These are phyloP conservation scores for Ceratina japonica DNA, from an alignment of 1,140 invertebrate species.

Conservation along the genomic window DNA sequence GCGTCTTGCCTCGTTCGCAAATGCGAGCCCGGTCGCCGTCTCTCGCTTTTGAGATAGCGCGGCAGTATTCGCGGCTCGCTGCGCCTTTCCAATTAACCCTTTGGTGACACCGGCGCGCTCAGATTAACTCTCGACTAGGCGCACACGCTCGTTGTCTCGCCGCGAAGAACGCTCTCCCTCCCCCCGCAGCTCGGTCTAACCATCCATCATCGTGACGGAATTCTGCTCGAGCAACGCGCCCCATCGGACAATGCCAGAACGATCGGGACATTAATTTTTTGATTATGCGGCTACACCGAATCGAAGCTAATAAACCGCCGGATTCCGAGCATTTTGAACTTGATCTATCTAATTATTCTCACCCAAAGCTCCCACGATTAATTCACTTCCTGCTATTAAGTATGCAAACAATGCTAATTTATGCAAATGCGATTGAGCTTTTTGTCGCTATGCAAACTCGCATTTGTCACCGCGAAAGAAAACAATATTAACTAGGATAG, in stretches of 20 bases:
- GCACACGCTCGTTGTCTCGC: slow-evolving; percentile 6
- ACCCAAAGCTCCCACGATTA: neutral
- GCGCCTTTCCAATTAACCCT: slow-evolving; percentile 55
- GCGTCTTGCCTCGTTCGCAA: neutral
- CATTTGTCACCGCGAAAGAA: neutral
- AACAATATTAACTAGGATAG: too few relatives aligned
- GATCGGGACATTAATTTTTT: too few relatives aligned
- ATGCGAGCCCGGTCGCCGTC: neutral
- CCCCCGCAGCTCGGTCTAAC: neutral
- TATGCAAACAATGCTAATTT: slow-evolving; percentile 6
- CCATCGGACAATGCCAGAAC: too few relatives aligned
- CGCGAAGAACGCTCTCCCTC: neutral
- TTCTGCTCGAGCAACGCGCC: too few relatives aligned
- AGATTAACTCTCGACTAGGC: slow-evolving; percentile 29
- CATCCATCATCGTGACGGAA: too few relatives aligned
- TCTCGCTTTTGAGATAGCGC: slow-evolving; percentile 30
- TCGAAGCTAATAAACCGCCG: neutral
- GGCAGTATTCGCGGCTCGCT: slow-evolving; percentile 25
- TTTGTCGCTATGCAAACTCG: neutral
- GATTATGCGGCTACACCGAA: too few relatives aligned
- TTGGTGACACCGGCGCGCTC: slow-evolving; percentile 28
- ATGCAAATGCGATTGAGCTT: neutral
- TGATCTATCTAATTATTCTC: neutral
- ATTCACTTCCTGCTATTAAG: neutral
- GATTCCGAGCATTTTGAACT: neutral